Evolutionary conservation across 2,797 vertebrate genomes (phyloP).

Genomic region (Pangasius sanitwongsei): DNA sequence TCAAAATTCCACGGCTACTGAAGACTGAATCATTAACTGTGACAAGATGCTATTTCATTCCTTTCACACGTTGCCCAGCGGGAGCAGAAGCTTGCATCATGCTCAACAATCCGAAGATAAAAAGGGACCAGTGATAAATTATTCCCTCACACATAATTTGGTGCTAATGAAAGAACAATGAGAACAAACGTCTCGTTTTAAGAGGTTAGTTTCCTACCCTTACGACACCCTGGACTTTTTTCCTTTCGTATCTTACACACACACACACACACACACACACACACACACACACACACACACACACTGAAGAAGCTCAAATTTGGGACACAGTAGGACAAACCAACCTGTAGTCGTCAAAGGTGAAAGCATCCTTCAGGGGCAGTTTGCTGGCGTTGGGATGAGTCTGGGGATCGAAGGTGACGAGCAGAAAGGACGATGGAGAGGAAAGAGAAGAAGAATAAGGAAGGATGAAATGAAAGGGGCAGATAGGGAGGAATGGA

Average conservation of each 20-base stretch:
- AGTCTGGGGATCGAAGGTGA: conserved; percentile 81
- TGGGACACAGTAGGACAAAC: conserved; percentile 63
- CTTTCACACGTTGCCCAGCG: conserved; percentile 50
- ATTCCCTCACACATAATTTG: conserved; percentile 68
- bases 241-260: background rate
- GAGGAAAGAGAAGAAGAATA: conserved; percentile 41
- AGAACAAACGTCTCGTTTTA: conserved; percentile 62
- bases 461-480: conserved; percentile 60
- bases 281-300: background rate
- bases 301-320: conserved; percentile 23
- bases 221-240: too few species aligned
- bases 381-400: conserved; percentile 95
- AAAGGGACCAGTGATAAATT: conserved; percentile 62
- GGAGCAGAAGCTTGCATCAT: conserved; percentile 61
- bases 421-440: conserved; percentile 40
- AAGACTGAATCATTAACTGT: conserved; percentile 43
- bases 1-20: conserved; percentile 7
- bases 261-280: background rate
- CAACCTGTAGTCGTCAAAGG: conserved; percentile 98
- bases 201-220: conserved; percentile 47
- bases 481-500: conserved; percentile 20
- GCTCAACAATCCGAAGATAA: conserved; percentile 57
- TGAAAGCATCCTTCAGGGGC: conserved; percentile 96
- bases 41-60: conserved; percentile 48
- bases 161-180: conserved; percentile 67